These are phyloP conservation scores for Craniophora ligustri DNA, from an alignment of 2,888 invertebrate genomes.

Conservation along the genomic window DNA sequence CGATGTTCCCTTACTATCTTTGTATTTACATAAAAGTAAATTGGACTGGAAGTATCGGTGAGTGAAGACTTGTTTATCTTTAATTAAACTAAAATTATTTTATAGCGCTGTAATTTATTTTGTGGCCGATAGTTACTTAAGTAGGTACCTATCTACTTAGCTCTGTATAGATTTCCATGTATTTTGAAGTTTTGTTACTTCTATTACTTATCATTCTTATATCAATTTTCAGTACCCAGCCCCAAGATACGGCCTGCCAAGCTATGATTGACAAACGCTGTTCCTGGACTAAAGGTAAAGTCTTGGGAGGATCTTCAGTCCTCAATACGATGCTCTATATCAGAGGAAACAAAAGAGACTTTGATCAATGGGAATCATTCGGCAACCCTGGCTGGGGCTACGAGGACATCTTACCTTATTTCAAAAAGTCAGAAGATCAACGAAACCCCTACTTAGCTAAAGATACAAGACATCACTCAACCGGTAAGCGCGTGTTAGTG, in stretches of 20 bases:
- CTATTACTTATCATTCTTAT: not conserved
- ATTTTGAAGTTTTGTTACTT: not conserved
- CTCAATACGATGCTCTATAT: slow-evolving; percentile 97
- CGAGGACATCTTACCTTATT: slow-evolving; percentile 94
- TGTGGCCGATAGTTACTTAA: too few species aligned
- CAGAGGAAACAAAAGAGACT: slow-evolving; percentile 95
- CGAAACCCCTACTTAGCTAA: slow-evolving; percentile 95
- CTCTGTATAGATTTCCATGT: not conserved
- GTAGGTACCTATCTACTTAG: too few species aligned
- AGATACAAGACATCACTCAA: slow-evolving; percentile 91
- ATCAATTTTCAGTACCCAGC: slow-evolving; percentile 91
- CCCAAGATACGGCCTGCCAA: slow-evolving; percentile 94
- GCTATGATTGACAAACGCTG: slow-evolving; percentile 95
- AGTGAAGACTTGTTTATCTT: slow-evolving; percentile 31
- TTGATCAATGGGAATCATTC: slow-evolving; percentile 94
- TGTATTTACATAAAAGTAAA: slow-evolving; percentile 96
- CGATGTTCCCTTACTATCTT: slow-evolving; percentile 95
- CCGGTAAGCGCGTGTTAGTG: too few species aligned
- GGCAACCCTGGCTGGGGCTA: slow-evolving; percentile 97
- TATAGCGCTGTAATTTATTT: too few species aligned
- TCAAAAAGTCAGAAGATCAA: slow-evolving; percentile 96
- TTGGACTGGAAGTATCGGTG: slow-evolving; percentile 97
- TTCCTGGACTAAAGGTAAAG: slow-evolving; percentile 97
- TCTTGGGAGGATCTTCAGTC: slow-evolving; percentile 95
- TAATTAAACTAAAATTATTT: too few species aligned